phyloP scores from a whole-genome alignment of 2,888 invertebrate species.

The Athrips mouffetella region DNA sequence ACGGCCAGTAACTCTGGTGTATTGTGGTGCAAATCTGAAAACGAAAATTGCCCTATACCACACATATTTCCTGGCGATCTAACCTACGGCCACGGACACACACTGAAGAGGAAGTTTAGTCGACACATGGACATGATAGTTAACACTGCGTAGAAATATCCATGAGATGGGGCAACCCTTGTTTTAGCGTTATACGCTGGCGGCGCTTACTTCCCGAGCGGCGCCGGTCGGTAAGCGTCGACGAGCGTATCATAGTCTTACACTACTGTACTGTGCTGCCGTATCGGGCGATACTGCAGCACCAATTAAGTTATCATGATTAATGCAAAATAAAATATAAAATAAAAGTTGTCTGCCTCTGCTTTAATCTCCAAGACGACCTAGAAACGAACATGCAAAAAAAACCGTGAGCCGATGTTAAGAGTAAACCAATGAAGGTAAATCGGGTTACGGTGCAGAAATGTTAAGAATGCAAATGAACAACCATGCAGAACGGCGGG shows the following conservation, averaged over 20 bases:
- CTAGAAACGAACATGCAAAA: slow-evolving; percentile 71
- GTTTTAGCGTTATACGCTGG: slow-evolving; percentile 60
- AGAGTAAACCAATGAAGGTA: slow-evolving; percentile 61
- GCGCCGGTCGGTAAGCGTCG: slow-evolving; percentile 45
- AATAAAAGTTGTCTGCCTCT: slow-evolving; percentile 41
- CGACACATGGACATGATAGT: slow-evolving; percentile 75
- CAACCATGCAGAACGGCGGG: slow-evolving; percentile 74
- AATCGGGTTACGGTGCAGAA: slow-evolving; percentile 71
- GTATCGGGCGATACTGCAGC: slow-evolving; percentile 45
- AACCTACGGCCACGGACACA: slow-evolving; percentile 68
- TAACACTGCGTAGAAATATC: slow-evolving; percentile 71
- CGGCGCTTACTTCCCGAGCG: slow-evolving; percentile 41
- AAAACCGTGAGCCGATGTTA: slow-evolving; percentile 59
- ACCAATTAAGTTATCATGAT: slow-evolving; percentile 37
- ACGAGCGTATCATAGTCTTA: slow-evolving; percentile 51
- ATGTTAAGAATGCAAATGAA: slow-evolving; percentile 73
- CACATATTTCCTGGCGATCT: slow-evolving; percentile 74
- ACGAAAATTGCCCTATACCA: slow-evolving; percentile 79
- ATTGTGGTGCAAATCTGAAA: slow-evolving; percentile 79
- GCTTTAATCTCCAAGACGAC: slow-evolving; percentile 53
- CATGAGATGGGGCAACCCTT: slow-evolving; percentile 79
- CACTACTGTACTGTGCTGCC: slow-evolving; percentile 48
- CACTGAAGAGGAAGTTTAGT: slow-evolving; percentile 70
- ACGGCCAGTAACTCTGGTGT: slow-evolving; percentile 79
- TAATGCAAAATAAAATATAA: slow-evolving; percentile 45